phyloP scores from a whole-genome alignment of 2,888 invertebrate species.

The Thecophora atra region DNA sequence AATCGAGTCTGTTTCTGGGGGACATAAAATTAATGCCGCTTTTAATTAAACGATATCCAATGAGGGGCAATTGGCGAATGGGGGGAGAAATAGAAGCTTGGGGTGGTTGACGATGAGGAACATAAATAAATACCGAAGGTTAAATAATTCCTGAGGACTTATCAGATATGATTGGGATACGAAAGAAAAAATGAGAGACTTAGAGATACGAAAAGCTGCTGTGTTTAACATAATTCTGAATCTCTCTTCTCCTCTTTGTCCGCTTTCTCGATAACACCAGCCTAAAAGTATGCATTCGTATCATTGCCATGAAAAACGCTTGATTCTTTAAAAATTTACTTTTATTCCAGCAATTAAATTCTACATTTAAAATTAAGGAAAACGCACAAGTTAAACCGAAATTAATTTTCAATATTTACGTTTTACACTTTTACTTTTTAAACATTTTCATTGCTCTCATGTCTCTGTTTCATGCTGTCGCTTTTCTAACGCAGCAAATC shows the following conservation, averaged over 20 bases:
- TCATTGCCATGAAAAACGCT: background rate
- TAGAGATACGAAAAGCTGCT: background rate
- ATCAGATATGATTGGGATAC: background rate
- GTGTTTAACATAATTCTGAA: too few relatives aligned
- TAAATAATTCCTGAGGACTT: background rate
- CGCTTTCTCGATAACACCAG: background rate
- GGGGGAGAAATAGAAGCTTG: background rate
- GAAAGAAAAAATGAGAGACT: background rate
- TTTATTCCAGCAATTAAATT: background rate
- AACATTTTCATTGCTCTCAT: too few relatives aligned
- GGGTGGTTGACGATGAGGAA: background rate
- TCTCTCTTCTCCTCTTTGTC: too few relatives aligned
- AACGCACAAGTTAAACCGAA: background rate
- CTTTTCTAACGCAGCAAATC: too few relatives aligned
- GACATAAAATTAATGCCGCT: slow-evolving; percentile 13
- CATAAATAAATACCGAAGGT: background rate
- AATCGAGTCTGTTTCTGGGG: slow-evolving; percentile 31
- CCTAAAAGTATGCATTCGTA: background rate
- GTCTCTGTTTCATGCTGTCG: too few relatives aligned
- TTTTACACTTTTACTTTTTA: too few relatives aligned
- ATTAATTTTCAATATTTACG: background rate
- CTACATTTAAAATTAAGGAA: background rate
- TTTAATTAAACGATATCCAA: slow-evolving; percentile 3
- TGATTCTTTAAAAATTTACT: background rate
- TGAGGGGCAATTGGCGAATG: background rate